Evolutionary conservation across 2,113 vertebrate genomes (phyloP).

Genomic region (Dicerorhinus sumatrensis): DNA sequence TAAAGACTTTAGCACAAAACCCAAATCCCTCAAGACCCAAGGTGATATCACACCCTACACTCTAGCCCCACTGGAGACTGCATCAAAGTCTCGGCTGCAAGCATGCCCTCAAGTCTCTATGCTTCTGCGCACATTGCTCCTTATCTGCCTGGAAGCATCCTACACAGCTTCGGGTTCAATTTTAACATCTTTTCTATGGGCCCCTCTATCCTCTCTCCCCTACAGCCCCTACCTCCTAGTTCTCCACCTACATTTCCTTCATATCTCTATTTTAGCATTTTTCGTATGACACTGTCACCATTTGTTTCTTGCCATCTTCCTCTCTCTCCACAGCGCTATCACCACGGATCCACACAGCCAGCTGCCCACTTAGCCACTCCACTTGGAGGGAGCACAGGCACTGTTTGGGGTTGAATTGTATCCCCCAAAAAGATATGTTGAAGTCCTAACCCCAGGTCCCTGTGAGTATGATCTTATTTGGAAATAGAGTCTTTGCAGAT

Average conservation of each 20-base stretch:
- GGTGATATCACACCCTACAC: too few species aligned
- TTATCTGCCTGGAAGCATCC: neutral
- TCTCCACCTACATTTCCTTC: neutral
- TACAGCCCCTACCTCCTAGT: neutral
- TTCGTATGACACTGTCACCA: neutral
- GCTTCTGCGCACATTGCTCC: neutral
- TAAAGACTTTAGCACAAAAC: neutral
- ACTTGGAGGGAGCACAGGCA: neutral
- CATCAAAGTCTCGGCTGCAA: neutral
- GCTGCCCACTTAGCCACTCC: neutral
- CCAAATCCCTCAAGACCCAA: neutral
- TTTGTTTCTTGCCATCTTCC: neutral
- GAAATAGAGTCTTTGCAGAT: neutral
- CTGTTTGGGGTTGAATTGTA: neutral
- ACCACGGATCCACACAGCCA: neutral
- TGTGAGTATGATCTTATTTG: conserved; percentile 18
- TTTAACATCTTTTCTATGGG: neutral
- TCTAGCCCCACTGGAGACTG: neutral
- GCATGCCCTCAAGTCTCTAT: neutral
- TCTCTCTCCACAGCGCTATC: neutral
- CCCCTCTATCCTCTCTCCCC: neutral
- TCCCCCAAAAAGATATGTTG: neutral
- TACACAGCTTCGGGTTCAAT: neutral
- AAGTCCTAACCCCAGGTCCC: neutral
- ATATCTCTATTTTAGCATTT: neutral